phyloP scores from a whole-genome alignment of 2,113 vertebrate species.

The Melanerpes aurifrons region DNA sequence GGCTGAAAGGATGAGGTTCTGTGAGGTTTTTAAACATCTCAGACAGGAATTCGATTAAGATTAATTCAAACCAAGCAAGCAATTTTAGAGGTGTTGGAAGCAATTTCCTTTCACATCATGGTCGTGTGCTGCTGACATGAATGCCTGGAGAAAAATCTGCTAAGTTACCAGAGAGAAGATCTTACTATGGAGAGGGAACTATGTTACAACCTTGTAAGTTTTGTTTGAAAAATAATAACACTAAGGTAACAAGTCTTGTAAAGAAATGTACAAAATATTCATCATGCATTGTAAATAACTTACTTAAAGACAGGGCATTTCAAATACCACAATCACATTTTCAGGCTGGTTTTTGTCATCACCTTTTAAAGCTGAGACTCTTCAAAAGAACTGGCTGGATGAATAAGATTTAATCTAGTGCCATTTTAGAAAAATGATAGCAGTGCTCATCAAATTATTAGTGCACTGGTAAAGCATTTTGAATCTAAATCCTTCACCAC shows the following conservation, averaged over 20 bases:
- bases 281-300: conserved; percentile 43
- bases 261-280: conserved; percentile 17
- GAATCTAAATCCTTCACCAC: conserved; percentile 70
- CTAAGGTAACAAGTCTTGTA: background rate
- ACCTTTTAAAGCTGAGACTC: conserved; percentile 61
- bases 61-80: conserved; percentile 79
- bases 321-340: conserved; percentile 72
- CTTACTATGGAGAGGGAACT: background rate
- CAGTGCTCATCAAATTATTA: conserved; percentile 75
- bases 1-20: conserved; percentile 73
- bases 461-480: conserved; percentile 69
- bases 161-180: conserved; percentile 27
- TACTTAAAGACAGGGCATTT: conserved; percentile 49
- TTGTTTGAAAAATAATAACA: conserved; percentile 2
- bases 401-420: conserved; percentile 73
- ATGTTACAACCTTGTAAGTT: background rate
- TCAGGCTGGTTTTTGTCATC: conserved; percentile 60
- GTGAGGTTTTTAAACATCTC: conserved; percentile 74
- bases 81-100: conserved; percentile 74
- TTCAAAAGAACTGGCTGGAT: conserved; percentile 69
- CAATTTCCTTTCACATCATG: conserved; percentile 75
- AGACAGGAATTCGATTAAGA: conserved; percentile 81
- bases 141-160: conserved; percentile 41
- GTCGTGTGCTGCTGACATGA: conserved; percentile 55
- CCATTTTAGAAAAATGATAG: conserved; percentile 76